Evolutionary conservation across 2,888 invertebrate genomes (phyloP), one percentile per base, ranked within the genome.

Genomic region (Amphiduros pacificus): DNA sequence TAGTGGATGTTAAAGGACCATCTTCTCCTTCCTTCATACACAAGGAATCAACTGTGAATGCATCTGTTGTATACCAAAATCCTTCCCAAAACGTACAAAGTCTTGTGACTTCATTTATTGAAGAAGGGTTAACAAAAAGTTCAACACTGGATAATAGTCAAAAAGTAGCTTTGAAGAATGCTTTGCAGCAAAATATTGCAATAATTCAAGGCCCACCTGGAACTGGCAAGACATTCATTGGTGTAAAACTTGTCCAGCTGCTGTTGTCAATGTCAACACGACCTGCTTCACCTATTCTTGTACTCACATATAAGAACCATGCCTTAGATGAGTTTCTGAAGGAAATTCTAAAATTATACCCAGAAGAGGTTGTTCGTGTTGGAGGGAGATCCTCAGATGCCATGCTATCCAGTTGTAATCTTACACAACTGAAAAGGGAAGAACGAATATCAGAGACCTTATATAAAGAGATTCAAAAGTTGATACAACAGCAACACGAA

Each of bases 181-280:
- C 91, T 0, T 74, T 93, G 1, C 88, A 87, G 0, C 85, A 87
- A 73, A 89, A 92, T 81, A 88, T 93, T 4, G 87, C 88, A 0
- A 85, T 92, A 0, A 90, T 93, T 64, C 93, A 93, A 84, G 93
- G 92, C 0, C 91, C 91, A 0, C 91, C 92, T 0, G 92, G 92
- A 3, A 91, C 91, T 0, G 92, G 92, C 0, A 92, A 92, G 84
- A 91, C 91, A 0, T 89, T 86, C 77, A 77, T 91, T 65, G 91
- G 91, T 0, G 82, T 90, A 26, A 88, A 89, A 85, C 87, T 92
- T 14, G 88, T 89, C 0, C 31, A 56, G 29, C 14, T 40, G 6
- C n/a, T 67, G 1, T 24, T 63, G n/a, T 22, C 40, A 17, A 24
- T 53, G 17, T 24, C 27, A 36, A 27, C 17, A 9, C n/a, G 22